These are phyloP conservation scores for Vidua macroura DNA, from an alignment of 2,113 vertebrate genomes.

Conservation along the genomic window DNA sequence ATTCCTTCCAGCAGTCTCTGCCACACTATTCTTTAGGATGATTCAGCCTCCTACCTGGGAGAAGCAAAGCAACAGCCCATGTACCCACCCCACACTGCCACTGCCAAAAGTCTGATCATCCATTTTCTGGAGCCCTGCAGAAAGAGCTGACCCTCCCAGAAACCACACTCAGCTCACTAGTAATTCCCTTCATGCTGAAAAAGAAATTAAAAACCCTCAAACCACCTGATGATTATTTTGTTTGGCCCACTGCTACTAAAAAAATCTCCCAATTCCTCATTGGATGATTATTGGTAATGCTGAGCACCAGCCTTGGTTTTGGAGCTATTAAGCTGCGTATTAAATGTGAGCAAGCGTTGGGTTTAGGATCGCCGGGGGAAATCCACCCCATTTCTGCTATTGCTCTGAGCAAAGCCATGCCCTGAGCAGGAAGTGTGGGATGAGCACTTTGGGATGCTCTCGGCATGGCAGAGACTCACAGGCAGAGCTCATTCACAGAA, in stretches of 20 bases:
- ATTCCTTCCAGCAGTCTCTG: background rate
- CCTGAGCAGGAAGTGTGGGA: background rate
- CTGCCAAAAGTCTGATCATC: background rate
- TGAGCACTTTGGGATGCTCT: background rate
- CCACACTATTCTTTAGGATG: background rate
- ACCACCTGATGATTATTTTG: background rate
- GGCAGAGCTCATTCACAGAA: background rate
- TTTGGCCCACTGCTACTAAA: background rate
- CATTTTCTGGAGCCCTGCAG: background rate
- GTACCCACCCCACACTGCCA: background rate
- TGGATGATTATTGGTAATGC: background rate
- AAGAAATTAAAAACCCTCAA: background rate
- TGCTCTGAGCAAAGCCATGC: background rate
- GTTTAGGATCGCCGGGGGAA: background rate
- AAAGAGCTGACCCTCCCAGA: background rate
- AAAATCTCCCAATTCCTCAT: background rate
- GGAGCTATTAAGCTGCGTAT: accelerated
- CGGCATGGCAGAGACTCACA: accelerated
- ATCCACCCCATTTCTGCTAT: background rate
- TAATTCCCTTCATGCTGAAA: background rate
- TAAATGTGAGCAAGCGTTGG: accelerated
- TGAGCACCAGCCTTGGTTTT: background rate
- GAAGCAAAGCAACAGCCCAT: background rate
- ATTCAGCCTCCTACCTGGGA: background rate
- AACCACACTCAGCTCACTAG: background rate